Conservation (phyloP, 1,140 invertebrate species). For the Oncopodura yosiiana region DNA sequence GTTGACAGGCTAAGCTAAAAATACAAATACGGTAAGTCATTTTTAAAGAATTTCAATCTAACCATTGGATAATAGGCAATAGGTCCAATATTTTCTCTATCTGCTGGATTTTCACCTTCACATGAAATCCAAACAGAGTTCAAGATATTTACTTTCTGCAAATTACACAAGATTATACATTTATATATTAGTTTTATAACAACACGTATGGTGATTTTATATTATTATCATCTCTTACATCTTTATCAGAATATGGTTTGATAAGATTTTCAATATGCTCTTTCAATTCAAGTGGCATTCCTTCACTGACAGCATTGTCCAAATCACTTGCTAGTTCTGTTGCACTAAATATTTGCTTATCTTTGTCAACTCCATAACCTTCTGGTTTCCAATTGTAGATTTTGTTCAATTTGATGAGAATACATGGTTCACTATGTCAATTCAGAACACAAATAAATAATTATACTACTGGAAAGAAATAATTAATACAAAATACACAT, state of each 20-base stretch:
- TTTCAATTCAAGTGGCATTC: conserved; percentile 7
- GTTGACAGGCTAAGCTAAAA: too few relatives aligned
- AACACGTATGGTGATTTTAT: too few relatives aligned
- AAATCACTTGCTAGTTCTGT: not conserved
- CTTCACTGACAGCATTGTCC: conserved; percentile 9
- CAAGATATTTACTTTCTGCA: conserved; percentile 1
- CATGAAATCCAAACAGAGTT: conserved; percentile 80
- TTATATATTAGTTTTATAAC: too few relatives aligned
- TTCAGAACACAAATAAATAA: too few relatives aligned
- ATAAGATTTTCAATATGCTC: not conserved
- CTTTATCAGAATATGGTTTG: too few relatives aligned
- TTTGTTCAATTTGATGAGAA: conserved; percentile 75
- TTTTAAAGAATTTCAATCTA: too few relatives aligned
- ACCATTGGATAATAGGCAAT: conserved; percentile 62
- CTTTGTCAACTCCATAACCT: not conserved
- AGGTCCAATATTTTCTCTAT: conserved; percentile 75
- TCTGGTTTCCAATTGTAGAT: conserved; percentile 59
- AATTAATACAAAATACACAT: too few relatives aligned
- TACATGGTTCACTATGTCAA: conserved; percentile 61
- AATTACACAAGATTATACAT: not conserved
- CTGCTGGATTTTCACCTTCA: conserved; percentile 77
- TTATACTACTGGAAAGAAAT: too few relatives aligned
- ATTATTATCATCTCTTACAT: too few relatives aligned
- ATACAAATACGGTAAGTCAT: too few relatives aligned
- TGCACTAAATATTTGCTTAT: not conserved